A percentile compares a stretch with the other conserved stretches of the same genome.
Evolutionary conservation across 2,113 vertebrate genomes (phyloP).

Genomic region (Apteryx mantelli): DNA sequence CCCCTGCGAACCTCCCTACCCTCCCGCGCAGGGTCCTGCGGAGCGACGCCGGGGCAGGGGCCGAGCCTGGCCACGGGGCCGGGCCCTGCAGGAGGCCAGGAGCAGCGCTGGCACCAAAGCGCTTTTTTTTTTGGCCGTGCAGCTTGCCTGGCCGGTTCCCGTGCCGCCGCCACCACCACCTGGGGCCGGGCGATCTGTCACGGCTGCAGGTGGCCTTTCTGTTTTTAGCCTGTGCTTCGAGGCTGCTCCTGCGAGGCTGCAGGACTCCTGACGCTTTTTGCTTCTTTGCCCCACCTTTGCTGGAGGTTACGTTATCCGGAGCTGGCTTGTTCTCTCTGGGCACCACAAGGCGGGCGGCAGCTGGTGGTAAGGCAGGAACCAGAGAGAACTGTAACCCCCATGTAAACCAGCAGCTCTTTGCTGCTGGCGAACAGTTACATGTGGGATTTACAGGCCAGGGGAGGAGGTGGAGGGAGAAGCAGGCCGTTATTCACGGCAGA

Average conservation of each 20-base stretch:
- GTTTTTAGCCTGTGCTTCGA: not conserved
- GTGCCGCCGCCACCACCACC: not conserved
- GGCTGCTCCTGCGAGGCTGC: fast-evolving
- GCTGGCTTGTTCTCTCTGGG: not conserved
- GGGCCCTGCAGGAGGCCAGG: not conserved
- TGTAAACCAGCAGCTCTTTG: not conserved
- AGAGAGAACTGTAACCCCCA: not conserved
- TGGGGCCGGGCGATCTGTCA: not conserved
- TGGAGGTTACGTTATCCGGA: not conserved
- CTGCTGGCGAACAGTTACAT: not conserved
- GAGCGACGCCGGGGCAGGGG: not conserved
- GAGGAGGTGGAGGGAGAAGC: not conserved
- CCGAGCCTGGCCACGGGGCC: not conserved
- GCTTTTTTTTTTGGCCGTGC: not conserved
- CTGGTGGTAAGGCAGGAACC: not conserved
- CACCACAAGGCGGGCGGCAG: not conserved
- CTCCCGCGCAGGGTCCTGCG: no score
- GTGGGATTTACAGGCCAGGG: not conserved
- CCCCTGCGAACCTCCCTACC: no score
- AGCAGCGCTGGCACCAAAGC: not conserved
- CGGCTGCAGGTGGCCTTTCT: not conserved
- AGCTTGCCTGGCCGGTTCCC: not conserved
- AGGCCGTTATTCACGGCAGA: not conserved
- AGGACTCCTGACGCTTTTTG: not conserved
- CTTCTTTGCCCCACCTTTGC: not conserved